Base-by-base conservation (phyloP, 2,797 vertebrate genomes). In the Sibirionetta formosa region DNA sequence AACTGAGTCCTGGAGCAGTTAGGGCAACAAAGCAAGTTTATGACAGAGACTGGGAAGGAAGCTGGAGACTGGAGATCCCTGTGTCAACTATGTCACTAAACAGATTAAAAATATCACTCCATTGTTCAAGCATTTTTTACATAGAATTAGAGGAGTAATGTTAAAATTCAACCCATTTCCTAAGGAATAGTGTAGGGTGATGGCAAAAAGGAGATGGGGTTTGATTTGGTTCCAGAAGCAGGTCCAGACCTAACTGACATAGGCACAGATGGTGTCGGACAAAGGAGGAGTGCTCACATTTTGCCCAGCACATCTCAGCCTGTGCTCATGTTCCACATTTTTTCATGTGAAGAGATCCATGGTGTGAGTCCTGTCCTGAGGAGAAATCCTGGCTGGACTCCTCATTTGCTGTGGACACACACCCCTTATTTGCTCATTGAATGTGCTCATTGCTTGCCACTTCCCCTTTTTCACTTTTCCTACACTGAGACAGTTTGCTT, bases 301-400 rank as follows among this genome's bases (percentile, higher is more conserved):
- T 22, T 48, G 22, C 5, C 53, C 14, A 0, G 0, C 36, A 0
- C n/a, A 24, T 27, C 31, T 81, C 48, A 51, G 5, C 5, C 19
- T 1, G 36, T 27, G 4, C 31, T 70, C 70, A 51, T 15, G 8
- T 68, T 57, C 42, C 29, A 4, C 9, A 27, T 2, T 27, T 68
- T 16, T 31, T 66, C 8, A 0, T 5, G 13, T 48, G n/a, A 66
- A 63, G 42, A 35, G 29, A 60, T 4, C 14, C 19, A 42, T 31
- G 13, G 15, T 14, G 7, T 44, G 26, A 35, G 20, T 13, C 7
- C 20, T 29, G 35, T 20, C 27, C 20, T 61, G 56, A 16, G 71
- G 12, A 44, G 9, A 2, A 1, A 4, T 7, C 1, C 4, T 57
- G 19, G 9, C 10, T 3, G 1, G 6, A 24, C 31, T 38, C 12